These are phyloP conservation scores for Cepaea nemoralis DNA, from an alignment of 1,140 invertebrate species.

Conservation along the genomic window DNA sequence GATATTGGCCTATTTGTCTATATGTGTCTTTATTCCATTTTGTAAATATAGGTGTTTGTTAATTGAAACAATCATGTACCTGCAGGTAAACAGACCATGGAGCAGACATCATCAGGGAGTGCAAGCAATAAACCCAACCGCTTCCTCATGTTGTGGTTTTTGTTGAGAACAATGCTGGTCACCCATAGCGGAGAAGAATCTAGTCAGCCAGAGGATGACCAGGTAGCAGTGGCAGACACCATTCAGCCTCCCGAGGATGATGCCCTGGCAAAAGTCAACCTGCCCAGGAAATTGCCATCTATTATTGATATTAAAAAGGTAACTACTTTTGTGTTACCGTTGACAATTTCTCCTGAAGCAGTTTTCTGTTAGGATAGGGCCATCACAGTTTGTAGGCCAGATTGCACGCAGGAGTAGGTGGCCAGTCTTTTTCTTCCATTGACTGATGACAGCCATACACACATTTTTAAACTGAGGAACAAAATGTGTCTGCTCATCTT, in stretches of 20 bases:
- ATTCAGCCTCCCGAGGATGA: constrained; percentile 25
- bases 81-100: not conserved
- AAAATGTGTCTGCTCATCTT: no score
- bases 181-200: constrained; percentile 21
- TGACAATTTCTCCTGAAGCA: not conserved
- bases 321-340: not conserved
- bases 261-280: constrained; percentile 31
- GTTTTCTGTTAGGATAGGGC: no score
- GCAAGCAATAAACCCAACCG: not conserved
- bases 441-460: no score
- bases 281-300: constrained; percentile 56
- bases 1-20: no score
- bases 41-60: no score
- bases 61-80: not conserved
- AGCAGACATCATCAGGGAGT: not conserved
- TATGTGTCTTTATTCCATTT: no score
- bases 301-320: constrained; percentile 61
- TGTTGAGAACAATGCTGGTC: constrained; percentile 22
- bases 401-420: no score
- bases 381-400: no score
- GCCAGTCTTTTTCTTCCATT: no score
- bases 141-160: constrained; percentile 21
- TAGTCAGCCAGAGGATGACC: constrained; percentile 4
- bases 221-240: constrained; percentile 3
- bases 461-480: no score